Base-by-base conservation (phyloP, 1,140 invertebrate genomes). In the Drosophila gunungcola region DNA sequence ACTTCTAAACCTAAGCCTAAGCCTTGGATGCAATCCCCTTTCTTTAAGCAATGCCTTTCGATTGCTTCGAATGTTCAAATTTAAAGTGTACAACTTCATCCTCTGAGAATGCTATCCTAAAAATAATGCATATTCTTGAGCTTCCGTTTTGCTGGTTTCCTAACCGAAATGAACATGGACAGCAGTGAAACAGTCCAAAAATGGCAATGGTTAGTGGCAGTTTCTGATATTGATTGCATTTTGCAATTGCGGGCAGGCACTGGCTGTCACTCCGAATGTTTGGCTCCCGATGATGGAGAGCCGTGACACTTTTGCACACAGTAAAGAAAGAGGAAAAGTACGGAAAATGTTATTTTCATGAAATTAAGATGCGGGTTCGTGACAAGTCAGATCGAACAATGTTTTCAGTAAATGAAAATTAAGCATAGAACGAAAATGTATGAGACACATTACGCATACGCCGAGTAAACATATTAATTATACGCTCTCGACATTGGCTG, bases 171-270 rank as follows among this genome's bases (percentile, higher is more conserved):
- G 63, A 78, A 74, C 54, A 16, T 12, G 29, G 73, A 76, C 78
- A 77, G 56, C 70, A 55, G 39, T n/a, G 46, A 39, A 39, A 9
- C 38, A 56, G 53, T 56, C 43, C 34, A 25, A 46, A 56, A 54
- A 49, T 62, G 60, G 16, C 46, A 48, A 32, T 69, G 58, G 48
- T 46, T 68, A 65, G 21, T 58, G 58, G 48, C 57, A 74, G 55
- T 56, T 74, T 54, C 48, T 68, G 69, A 74, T 82, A 82, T 82
- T 82, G 79, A 82, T 82, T 82, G 55, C 58, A 82, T 76, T 80
- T 73, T 73, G 57, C 56, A 45, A 48, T 60, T 54, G 57, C 56
- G 56, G 69, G 16, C 41, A 73, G 69, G 16, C 41, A 73, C 9
- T 73, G 51, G 34, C 73, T 77, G 73, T 73, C 62, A 60, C 12